These are phyloP conservation scores for Dendrolimus kikuchii DNA, from an alignment of 1,140 invertebrate genomes.

Conservation along the genomic window DNA sequence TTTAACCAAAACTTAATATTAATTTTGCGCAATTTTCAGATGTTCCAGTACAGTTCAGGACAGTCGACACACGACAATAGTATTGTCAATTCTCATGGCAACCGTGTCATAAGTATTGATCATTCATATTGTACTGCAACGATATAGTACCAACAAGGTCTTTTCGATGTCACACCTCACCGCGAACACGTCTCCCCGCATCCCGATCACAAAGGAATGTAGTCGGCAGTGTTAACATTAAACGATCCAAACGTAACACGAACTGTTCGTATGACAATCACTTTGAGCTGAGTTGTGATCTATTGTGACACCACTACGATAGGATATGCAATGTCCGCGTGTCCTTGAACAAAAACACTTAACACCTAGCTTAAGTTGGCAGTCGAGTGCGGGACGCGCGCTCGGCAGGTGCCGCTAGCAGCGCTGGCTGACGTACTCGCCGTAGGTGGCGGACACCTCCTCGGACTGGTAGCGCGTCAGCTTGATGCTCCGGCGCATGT, in stretches of 20 bases:
- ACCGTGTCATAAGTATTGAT: too few relatives aligned
- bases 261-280: constrained; percentile 24
- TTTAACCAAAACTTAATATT: too few relatives aligned
- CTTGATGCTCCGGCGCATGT: constrained; percentile 90
- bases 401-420: constrained; percentile 56
- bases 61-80: too few relatives aligned
- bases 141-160: constrained; percentile 17
- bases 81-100: too few relatives aligned
- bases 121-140: neutral
- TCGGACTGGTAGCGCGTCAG: constrained; percentile 92
- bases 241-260: constrained; percentile 34
- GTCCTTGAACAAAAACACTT: constrained; percentile 31
- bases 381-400: constrained; percentile 12
- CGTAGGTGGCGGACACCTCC: constrained; percentile 69
- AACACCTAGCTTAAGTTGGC: constrained; percentile 35
- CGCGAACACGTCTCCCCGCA: constrained; percentile 25
- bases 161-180: constrained; percentile 35
- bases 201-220: constrained; percentile 34
- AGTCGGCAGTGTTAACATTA: constrained; percentile 55
- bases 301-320: constrained; percentile 19
- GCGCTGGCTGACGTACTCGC: constrained; percentile 59
- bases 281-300: constrained; percentile 58
- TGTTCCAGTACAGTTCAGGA: too few relatives aligned
- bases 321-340: too few relatives aligned
- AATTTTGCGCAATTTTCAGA: too few relatives aligned